Evolutionary conservation across 1,140 invertebrate genomes (phyloP), one percentile per base, ranked within the genome.

Genomic region (Caenorhabditis briggsae): DNA sequence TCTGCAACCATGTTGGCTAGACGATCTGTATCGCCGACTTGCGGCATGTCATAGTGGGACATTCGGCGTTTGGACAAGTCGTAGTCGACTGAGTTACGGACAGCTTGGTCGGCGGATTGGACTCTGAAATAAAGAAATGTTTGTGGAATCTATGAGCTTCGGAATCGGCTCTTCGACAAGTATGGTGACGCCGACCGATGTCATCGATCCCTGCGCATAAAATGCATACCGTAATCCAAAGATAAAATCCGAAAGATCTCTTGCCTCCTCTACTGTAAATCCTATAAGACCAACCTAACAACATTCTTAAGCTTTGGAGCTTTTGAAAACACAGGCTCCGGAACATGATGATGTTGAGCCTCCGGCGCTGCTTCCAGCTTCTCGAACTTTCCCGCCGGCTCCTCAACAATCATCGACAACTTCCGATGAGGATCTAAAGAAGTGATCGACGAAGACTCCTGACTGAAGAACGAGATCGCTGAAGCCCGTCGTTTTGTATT

Each of bases 331-430:
- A 14, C 25, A 0, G 59, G 20, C n/a, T 8, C 12, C 59, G 59
- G 59, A 3, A 33, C 56, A 58, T 58, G 16, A n/a, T 14, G 8
- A 58, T 16, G 16, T n/a, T 18, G 16, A 58, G 5, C 8, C 56
- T 14, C 8, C 2, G 20, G 56, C 18, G 11, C 20, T 11, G 7
- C 59, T 25, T 61, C 59, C 5, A 61, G n/a, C 5, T 53, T 50
- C 18, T 78, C 64, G 3, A 12, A 23, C 18, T 78, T 78, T 14
- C 70, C n/a, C 5, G 20, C 11, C 33, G 70, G 70, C 70, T 78
- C 70, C n/a, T 78, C 70, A 48, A 78, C 70, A 23, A 78, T 78
- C 46, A 78, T 78, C 2, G 70, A 78, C 20, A 78, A 50, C 11
- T 78, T 78, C n/a, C 70, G 43, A 78, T 50, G n/a, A 5, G 2